Evolutionary conservation across 2,888 invertebrate genomes (phyloP).

Genomic region (Arctia plantaginis): DNA sequence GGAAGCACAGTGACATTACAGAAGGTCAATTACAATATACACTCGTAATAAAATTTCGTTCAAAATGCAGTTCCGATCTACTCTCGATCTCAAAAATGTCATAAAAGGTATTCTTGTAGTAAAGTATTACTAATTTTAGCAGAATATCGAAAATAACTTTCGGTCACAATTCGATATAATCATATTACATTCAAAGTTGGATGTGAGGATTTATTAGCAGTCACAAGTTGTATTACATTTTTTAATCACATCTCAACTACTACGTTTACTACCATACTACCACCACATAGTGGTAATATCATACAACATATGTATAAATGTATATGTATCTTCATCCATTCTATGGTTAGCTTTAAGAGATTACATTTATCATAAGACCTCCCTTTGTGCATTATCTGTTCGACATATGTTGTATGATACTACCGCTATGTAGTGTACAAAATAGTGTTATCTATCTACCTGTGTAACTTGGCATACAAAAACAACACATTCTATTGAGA

Average conservation of each 20-base stretch:
- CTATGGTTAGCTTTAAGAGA: not conserved
- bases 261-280: not conserved
- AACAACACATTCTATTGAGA: not conserved
- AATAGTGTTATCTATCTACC: constrained; percentile 1
- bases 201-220: not conserved
- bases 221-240: not conserved
- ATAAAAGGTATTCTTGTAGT: too few species aligned
- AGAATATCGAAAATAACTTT: too few species aligned
- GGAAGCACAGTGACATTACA: not conserved
- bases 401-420: not conserved
- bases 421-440: not conserved
- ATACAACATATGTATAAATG: not conserved
- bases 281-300: not conserved
- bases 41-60: not conserved
- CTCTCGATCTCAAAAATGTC: too few species aligned
- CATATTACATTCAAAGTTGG: too few species aligned
- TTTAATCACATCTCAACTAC: not conserved
- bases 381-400: not conserved
- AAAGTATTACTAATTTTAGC: too few species aligned
- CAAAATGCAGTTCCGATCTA: too few species aligned
- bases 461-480: not conserved
- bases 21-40: too few species aligned
- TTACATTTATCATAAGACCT: not conserved
- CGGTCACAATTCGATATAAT: too few species aligned
- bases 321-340: not conserved